These are phyloP conservation scores for Anthrax anthrax DNA, from an alignment of 2,888 invertebrate species.

Conservation along the genomic window DNA sequence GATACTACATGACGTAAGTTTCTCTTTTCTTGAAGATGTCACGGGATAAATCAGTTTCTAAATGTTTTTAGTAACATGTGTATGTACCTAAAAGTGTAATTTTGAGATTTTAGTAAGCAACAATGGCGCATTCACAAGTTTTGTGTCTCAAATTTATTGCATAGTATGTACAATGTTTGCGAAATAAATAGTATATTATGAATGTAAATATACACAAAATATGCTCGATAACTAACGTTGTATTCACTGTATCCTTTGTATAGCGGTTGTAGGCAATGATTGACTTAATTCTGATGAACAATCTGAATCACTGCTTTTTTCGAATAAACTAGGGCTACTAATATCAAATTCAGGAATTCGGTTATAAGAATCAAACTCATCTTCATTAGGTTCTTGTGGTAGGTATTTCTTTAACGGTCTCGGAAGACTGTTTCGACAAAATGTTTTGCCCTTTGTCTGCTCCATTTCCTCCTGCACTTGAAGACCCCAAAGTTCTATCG, in stretches of 20 bases:
- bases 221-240: too few relatives aligned
- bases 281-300: constrained; percentile 20
- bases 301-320: constrained; percentile 19
- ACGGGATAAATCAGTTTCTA: too few relatives aligned
- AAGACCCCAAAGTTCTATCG: constrained; percentile 31
- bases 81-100: too few relatives aligned
- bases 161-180: too few relatives aligned
- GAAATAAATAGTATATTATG: too few relatives aligned
- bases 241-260: constrained; percentile 21
- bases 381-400: constrained; percentile 12
- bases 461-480: constrained; percentile 18
- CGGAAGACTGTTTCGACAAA: constrained; percentile 33
- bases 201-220: too few relatives aligned
- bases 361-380: constrained; percentile 22
- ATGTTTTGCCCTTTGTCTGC: constrained; percentile 19
- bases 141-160: too few relatives aligned
- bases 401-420: constrained; percentile 27
- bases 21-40: too few relatives aligned
- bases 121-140: too few relatives aligned
- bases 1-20: too few relatives aligned
- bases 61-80: too few relatives aligned
- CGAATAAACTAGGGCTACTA: constrained; percentile 34
- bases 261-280: constrained; percentile 25
- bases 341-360: constrained; percentile 26
- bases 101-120: too few relatives aligned